Percentiles rank a stretch among this genome's conserved stretches.
Conservation (phyloP, 2,797 vertebrate genomes). For the Apogon talboti region DNA sequence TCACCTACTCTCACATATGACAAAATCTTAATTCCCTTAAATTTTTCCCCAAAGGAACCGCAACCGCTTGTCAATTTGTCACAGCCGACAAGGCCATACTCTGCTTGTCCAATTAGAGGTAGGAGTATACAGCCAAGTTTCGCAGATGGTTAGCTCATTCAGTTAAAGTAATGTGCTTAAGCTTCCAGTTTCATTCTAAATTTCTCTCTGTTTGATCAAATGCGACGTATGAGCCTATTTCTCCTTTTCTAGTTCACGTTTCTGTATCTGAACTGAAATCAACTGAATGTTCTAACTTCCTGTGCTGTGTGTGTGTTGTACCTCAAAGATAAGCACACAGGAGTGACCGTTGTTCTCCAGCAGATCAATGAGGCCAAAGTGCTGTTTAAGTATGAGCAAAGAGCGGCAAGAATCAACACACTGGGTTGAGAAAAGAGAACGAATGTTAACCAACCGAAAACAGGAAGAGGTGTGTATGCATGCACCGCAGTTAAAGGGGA, state of each 20-base stretch:
- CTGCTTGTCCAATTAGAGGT: conserved; percentile 16
- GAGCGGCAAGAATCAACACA: conserved; percentile 46
- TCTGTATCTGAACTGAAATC: conserved; percentile 22
- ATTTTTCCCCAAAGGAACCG: conserved; percentile 12
- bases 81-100: conserved; percentile 18
- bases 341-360: conserved; percentile 8
- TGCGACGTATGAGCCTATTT: conserved; percentile 1
- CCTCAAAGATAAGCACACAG: conserved; percentile 27
- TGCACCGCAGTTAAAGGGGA: conserved; percentile 55
- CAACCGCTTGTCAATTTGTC: conserved; percentile 33
- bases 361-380: conserved; percentile 21
- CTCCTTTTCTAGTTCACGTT: conserved; percentile 13
- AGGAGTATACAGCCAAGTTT: conserved; percentile 22
- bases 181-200: conserved; percentile 16
- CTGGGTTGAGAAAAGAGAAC: conserved; percentile 50
- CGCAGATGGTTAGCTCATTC: conserved; percentile 44
- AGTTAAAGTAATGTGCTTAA: not conserved
- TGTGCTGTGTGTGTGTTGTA: conserved; percentile 1
- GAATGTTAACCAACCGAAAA: conserved; percentile 67
- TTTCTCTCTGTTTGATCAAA: conserved; percentile 8
- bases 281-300: conserved; percentile 21
- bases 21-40: conserved; percentile 28
- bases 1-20: conserved; percentile 14
- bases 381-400: conserved; percentile 39
- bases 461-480: conserved; percentile 65